A percentile compares a stretch with the other conserved stretches of the same genome.
phyloP scores from a whole-genome alignment of 1,140 invertebrate genomes.

The Apis laboriosa region DNA sequence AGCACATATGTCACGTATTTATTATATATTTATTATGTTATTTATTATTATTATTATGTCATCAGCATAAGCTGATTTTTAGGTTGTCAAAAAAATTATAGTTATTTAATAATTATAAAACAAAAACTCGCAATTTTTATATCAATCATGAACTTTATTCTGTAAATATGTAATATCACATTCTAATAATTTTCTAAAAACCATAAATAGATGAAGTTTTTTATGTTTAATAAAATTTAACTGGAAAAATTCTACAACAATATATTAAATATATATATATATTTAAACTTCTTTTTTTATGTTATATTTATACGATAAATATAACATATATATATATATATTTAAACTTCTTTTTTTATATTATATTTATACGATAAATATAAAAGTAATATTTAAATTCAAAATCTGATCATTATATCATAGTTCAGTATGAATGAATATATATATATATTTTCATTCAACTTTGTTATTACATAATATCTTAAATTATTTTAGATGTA shows the following conservation, averaged over 20 bases:
- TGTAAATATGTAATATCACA: not conserved
- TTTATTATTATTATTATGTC: slow-evolving; percentile 22
- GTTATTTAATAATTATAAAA: not conserved
- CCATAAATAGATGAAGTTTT: not conserved
- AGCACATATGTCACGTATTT: slow-evolving; percentile 20
- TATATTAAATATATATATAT: not conserved
- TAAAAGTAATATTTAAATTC: not conserved
- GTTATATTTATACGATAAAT: not conserved
- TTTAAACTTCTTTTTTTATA: not conserved
- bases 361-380: not conserved
- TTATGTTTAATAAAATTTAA: not conserved
- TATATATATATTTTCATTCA: too few relatives aligned
- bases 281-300: not conserved
- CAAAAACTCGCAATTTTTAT: not conserved
- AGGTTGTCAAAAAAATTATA: not conserved
- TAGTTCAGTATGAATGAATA: not conserved
- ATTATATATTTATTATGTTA: not conserved
- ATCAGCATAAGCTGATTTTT: slow-evolving; percentile 27
- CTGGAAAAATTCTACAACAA: not conserved
- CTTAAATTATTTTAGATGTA: slow-evolving; percentile 88
- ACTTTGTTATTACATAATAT: not conserved
- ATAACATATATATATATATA: not conserved
- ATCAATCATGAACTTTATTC: not conserved
- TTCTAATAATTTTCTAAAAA: not conserved
- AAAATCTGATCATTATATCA: slow-evolving; percentile 17